Evolutionary conservation across 2,888 invertebrate genomes (phyloP).

Genomic region (Mellilla xanthometata): DNA sequence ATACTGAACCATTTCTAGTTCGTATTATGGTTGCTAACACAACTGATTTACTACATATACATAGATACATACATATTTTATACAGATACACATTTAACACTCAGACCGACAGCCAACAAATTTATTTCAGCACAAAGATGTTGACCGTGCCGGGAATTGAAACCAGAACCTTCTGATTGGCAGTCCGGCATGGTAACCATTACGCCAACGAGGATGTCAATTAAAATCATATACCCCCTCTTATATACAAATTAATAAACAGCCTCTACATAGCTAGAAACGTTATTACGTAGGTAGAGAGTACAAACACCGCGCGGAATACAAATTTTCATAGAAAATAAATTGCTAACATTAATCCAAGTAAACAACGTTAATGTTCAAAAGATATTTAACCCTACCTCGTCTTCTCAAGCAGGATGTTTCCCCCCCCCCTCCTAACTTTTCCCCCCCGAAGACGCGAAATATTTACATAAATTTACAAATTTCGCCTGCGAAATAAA

Average conservation of each 20-base stretch:
- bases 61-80: too few species aligned
- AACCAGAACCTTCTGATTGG: too few species aligned
- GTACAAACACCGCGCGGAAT: neutral
- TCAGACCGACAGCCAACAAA: too few species aligned
- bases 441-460: conserved; percentile 72
- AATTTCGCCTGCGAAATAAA: conserved; percentile 78
- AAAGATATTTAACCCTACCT: conserved; percentile 36
- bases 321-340: conserved; percentile 33
- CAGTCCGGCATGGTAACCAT: too few species aligned
- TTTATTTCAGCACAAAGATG: too few species aligned
- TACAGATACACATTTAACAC: too few species aligned
- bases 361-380: conserved; percentile 34
- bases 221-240: neutral
- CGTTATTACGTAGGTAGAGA: neutral
- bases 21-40: too few species aligned
- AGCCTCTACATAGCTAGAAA: neutral
- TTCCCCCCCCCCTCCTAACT: conserved; percentile 49
- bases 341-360: conserved; percentile 46
- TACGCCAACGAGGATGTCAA: too few species aligned
- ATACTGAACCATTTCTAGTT: too few species aligned
- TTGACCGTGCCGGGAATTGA: too few species aligned
- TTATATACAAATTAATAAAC: neutral
- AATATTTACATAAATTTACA: conserved; percentile 82
- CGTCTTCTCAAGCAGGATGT: conserved; percentile 36
- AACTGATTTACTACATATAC: too few species aligned